Evolutionary conservation across 2,888 invertebrate species (phyloP).

Genomic region (Cantharis rufa): DNA sequence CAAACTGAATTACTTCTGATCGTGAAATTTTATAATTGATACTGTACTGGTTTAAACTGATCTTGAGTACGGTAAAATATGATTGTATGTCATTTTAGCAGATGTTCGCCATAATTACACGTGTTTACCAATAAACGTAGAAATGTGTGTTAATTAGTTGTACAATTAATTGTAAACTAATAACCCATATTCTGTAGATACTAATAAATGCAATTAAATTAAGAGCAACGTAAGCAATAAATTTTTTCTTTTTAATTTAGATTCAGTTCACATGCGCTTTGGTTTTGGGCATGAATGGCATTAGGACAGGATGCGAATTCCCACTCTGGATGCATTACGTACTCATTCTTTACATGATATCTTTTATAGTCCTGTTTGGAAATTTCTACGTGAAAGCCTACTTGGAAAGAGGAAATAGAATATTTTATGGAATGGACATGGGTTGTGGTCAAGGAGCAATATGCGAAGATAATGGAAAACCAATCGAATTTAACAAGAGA

Average conservation of each 20-base stretch:
- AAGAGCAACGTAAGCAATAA: background rate
- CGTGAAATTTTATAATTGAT: background rate
- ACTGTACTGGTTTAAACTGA: background rate
- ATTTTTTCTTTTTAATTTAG: conserved; percentile 57
- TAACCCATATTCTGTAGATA: background rate
- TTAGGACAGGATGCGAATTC: conserved; percentile 81
- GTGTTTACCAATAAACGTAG: background rate
- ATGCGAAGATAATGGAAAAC: conserved; percentile 57
- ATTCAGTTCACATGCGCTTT: conserved; percentile 86
- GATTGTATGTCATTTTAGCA: background rate
- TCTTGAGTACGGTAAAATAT: too few species aligned
- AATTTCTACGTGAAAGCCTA: conserved; percentile 86
- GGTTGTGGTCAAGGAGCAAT: conserved; percentile 65
- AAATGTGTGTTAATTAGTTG: background rate
- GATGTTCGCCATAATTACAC: background rate
- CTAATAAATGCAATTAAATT: background rate
- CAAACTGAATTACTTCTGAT: background rate
- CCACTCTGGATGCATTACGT: conserved; percentile 90
- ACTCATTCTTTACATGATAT: conserved; percentile 83
- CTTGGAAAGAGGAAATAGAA: conserved; percentile 69
- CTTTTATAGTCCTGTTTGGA: conserved; percentile 85
- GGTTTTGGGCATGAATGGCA: conserved; percentile 76
- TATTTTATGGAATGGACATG: conserved; percentile 60
- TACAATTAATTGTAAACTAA: background rate
- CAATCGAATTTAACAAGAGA: conserved; percentile 38